Percentiles rank a stretch among this genome's conserved stretches.
Evolutionary conservation across 2,113 vertebrate genomes (phyloP).

Genomic region (Echinops telfairi): DNA sequence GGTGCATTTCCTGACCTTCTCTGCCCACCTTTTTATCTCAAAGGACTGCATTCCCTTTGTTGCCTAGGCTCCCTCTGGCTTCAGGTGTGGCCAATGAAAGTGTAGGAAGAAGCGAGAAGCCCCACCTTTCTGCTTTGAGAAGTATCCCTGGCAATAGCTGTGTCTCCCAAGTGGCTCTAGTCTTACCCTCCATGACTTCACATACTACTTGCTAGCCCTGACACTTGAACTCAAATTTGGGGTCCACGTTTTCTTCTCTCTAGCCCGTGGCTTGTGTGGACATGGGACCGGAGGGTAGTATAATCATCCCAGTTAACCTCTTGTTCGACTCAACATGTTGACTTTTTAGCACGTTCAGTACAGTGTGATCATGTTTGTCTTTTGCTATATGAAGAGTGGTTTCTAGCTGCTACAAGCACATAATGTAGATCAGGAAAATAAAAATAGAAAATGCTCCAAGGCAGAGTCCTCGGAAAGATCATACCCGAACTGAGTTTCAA

Average conservation of each 20-base stretch:
- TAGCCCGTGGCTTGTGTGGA: not conserved
- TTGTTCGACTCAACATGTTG: not conserved
- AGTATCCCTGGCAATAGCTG: not conserved
- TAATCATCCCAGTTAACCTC: not conserved
- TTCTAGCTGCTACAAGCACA: not conserved
- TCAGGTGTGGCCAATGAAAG: no score
- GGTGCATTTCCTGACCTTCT: not conserved
- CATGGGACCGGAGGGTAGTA: no score
- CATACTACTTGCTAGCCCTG: not conserved
- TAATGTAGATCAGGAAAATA: not conserved
- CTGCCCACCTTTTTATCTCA: not conserved
- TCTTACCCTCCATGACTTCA: not conserved
- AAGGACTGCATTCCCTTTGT: not conserved
- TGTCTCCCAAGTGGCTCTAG: not conserved
- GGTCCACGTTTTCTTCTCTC: no score
- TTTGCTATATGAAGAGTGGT: accelerated
- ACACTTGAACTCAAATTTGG: not conserved
- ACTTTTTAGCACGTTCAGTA: not conserved
- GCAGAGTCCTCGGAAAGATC: not conserved
- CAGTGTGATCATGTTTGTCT: not conserved
- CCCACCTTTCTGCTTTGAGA: not conserved
- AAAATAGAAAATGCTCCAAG: not conserved
- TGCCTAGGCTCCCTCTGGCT: not conserved
- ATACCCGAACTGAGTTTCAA: not conserved
- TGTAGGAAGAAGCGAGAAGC: accelerated